These are phyloP conservation scores for Lobophora halterata DNA, from an alignment of 2,888 invertebrate genomes.

Conservation along the genomic window DNA sequence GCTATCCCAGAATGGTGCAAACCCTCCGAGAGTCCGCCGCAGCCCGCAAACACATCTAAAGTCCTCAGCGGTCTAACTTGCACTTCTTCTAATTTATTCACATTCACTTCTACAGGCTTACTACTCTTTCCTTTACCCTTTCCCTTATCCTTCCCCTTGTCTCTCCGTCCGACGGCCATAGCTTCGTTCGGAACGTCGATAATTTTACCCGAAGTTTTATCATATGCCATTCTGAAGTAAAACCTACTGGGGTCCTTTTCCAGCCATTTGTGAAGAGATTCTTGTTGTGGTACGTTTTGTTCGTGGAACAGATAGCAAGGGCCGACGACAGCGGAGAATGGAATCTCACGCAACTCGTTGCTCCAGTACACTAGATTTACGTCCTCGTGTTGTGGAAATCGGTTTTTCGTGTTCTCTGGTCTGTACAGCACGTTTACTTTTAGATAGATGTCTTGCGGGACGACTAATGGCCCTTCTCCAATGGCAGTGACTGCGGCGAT, in stretches of 20 bases:
- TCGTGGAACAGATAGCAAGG: conserved; percentile 85
- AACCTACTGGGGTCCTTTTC: conserved; percentile 84
- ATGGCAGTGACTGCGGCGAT: conserved; percentile 83
- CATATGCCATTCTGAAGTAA: conserved; percentile 87
- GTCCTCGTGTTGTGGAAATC: conserved; percentile 82
- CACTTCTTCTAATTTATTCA: conserved; percentile 43
- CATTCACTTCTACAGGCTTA: conserved; percentile 46
- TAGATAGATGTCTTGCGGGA: conserved; percentile 82
- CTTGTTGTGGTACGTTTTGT: conserved; percentile 79
- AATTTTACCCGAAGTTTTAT: conserved; percentile 76
- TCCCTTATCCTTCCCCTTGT: conserved; percentile 81
- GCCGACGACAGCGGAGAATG: conserved; percentile 83
- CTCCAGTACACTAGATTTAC: conserved; percentile 89
- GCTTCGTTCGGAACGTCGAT: conserved; percentile 83
- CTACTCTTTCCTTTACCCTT: conserved; percentile 67
- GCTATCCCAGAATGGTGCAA: conserved; percentile 85
- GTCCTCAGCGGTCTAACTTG: conserved; percentile 80
- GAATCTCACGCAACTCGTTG: conserved; percentile 83
- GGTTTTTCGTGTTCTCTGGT: conserved; percentile 86
- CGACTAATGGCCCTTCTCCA: conserved; percentile 73
- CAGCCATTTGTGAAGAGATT: conserved; percentile 81
- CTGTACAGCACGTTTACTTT: conserved; percentile 86
- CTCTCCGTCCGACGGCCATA: conserved; percentile 78
- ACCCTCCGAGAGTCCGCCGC: conserved; percentile 90
- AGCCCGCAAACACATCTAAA: conserved; percentile 92